Conservation (phyloP, 2,888 invertebrate genomes). For the Thereva nobilitata region DNA sequence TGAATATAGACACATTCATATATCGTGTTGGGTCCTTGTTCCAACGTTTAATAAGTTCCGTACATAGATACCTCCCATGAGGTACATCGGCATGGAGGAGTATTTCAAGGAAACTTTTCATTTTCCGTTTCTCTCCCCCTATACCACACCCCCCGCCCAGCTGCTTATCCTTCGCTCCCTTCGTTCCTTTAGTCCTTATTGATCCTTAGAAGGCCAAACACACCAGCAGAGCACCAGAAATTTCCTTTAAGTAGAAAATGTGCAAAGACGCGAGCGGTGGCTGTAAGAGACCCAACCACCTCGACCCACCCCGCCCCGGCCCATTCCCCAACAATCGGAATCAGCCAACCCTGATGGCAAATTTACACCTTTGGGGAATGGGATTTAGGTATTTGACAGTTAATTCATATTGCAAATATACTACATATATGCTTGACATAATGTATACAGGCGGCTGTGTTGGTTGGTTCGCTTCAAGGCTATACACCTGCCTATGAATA, state of each 20-base stretch:
- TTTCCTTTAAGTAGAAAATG: no score
- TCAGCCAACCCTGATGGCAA: constrained; percentile 29
- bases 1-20: background rate
- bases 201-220: no score
- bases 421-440: constrained; percentile 2
- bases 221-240: no score
- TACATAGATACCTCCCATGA: constrained; percentile 6
- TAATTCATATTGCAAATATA: constrained; percentile 30
- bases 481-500: background rate
- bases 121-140: no score
- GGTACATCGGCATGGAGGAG: background rate
- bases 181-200: no score
- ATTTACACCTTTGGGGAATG: constrained; percentile 29
- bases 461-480: no score
- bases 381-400: constrained; percentile 21
- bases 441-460: constrained; percentile 7
- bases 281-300: no score
- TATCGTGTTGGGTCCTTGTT: background rate
- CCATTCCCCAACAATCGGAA: background rate
- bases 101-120: constrained; percentile 10
- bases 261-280: no score
- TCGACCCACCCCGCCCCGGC: no score
- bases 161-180: no score
- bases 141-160: no score
- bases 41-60: constrained; percentile 8